Percentiles rank a stretch among this genome's conserved stretches.
phyloP scores from a whole-genome alignment of 2,113 vertebrate genomes.

The Sialia sialis region DNA sequence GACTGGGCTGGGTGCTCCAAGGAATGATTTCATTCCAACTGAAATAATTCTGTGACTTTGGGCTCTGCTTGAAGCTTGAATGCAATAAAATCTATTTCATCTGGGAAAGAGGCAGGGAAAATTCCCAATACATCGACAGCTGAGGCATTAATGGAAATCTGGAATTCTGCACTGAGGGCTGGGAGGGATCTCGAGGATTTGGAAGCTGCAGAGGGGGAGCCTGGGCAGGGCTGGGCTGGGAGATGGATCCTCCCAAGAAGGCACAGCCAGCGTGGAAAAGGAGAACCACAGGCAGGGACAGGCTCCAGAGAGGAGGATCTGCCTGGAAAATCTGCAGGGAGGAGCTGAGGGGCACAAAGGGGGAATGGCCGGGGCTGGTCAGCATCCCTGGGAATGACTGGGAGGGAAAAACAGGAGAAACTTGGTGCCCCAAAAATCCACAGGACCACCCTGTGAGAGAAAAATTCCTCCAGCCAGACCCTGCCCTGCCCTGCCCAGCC shows the following conservation, averaged over 20 bases:
- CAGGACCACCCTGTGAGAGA: neutral
- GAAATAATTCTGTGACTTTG: accelerated
- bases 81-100: neutral
- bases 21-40: neutral
- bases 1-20: neutral
- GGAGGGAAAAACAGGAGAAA: neutral
- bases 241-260: neutral
- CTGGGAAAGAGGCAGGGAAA: neutral
- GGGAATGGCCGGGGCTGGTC: neutral
- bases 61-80: neutral
- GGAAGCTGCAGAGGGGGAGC: neutral
- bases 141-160: accelerated
- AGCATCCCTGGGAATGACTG: neutral
- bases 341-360: no score
- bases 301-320: neutral
- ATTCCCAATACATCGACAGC: accelerated
- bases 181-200: neutral
- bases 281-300: neutral
- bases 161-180: accelerated
- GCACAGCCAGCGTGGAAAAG: neutral
- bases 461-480: neutral
- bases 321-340: neutral
- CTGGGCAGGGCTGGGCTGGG: neutral
- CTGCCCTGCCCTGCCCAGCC: neutral
- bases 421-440: neutral